A percentile compares a stretch with the other conserved stretches of the same genome.
Conservation (phyloP, 2,797 vertebrate species). For the Neostethus bicornis region DNA sequence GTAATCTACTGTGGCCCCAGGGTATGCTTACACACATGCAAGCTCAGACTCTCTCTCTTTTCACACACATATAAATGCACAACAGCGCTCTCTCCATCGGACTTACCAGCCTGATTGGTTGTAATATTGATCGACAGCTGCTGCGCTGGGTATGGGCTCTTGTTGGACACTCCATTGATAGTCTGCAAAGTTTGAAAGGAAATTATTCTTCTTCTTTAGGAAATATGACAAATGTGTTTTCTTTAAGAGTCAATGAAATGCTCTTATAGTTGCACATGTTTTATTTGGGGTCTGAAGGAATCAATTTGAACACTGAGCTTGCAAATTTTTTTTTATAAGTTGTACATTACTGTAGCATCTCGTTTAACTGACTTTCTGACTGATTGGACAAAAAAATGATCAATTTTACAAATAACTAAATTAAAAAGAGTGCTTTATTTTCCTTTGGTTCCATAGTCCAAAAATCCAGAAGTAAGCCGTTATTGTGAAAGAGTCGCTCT, state of each 20-base stretch:
- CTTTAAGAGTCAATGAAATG: not conserved
- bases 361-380: not conserved
- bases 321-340: not conserved
- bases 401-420: no score
- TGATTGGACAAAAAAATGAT: no score
- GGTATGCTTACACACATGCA: constrained; percentile 45
- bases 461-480: no score
- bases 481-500: no score
- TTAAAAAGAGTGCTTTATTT: no score
- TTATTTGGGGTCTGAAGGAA: not conserved
- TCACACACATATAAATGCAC: constrained; percentile 22
- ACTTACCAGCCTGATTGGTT: constrained; percentile 93
- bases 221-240: not conserved
- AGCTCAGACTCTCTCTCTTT: constrained; percentile 5
- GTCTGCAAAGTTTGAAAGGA: constrained; percentile 76
- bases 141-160: constrained; percentile 91
- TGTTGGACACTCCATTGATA: constrained; percentile 91
- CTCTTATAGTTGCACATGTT: not conserved
- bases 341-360: not conserved
- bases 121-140: constrained; percentile 95
- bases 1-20: constrained; percentile 58
- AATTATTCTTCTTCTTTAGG: constrained; percentile 16
- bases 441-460: no score
- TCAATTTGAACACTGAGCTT: not conserved
- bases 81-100: constrained; percentile 3